Evolutionary conservation across 2,888 invertebrate species (phyloP).

Genomic region (Hedya salicella): DNA sequence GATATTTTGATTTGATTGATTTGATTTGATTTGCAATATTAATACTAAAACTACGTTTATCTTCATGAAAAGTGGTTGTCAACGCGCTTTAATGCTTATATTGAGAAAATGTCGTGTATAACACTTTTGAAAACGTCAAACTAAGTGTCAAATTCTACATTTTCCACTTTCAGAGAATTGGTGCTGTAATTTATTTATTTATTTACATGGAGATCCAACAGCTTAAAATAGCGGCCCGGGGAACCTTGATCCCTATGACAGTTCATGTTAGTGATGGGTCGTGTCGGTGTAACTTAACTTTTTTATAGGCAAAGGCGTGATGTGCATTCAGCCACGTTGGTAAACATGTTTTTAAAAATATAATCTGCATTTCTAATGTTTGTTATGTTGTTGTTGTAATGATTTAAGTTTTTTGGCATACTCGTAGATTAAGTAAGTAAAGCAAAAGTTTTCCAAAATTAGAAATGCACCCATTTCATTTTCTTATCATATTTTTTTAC

Average conservation of each 20-base stretch:
- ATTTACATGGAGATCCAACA: too few species aligned
- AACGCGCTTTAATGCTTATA: too few species aligned
- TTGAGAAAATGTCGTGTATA: too few species aligned
- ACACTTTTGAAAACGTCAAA: too few species aligned
- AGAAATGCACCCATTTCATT: slow-evolving; percentile 8
- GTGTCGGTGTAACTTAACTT: slow-evolving; percentile 5
- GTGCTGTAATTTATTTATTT: too few species aligned
- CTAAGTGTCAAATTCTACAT: too few species aligned
- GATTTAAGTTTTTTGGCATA: slow-evolving; percentile 16
- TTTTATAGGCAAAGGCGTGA: slow-evolving; percentile 14
- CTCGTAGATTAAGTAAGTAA: slow-evolving; percentile 6
- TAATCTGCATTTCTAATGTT: slow-evolving; percentile 13
- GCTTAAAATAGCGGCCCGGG: too few species aligned
- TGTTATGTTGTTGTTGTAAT: slow-evolving; percentile 5
- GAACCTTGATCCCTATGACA: slow-evolving; percentile 3
- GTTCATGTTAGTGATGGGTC: slow-evolving; percentile 16
- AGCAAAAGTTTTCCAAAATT: slow-evolving; percentile 7
- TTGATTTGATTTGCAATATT: too few species aligned
- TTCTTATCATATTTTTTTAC: slow-evolving; percentile 4
- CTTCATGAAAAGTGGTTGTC: too few species aligned
- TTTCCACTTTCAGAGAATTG: too few species aligned
- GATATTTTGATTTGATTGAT: too few species aligned
- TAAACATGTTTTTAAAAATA: slow-evolving; percentile 18
- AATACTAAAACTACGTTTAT: too few species aligned
- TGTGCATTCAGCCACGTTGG: slow-evolving; percentile 8